phyloP scores from a whole-genome alignment of 2,888 invertebrate species.

The Trissoscelio sp. region DNA sequence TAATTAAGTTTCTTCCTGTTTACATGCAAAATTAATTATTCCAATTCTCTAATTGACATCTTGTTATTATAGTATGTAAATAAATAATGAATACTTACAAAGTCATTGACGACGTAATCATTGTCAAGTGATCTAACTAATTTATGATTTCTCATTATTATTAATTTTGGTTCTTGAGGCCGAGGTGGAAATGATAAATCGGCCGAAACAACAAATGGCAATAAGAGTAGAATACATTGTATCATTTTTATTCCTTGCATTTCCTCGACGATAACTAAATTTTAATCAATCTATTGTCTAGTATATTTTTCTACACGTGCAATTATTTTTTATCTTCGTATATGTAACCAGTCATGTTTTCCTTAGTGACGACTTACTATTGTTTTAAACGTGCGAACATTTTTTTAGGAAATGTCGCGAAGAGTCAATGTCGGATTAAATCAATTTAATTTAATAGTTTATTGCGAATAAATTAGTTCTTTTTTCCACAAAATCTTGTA shows the following conservation, averaged over 20 bases:
- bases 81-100: slow-evolving; percentile 38
- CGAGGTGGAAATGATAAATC: slow-evolving; percentile 52
- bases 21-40: no score
- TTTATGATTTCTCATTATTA: slow-evolving; percentile 22
- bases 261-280: neutral
- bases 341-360: slow-evolving; percentile 4
- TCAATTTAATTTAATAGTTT: neutral
- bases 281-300: slow-evolving; percentile 3
- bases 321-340: slow-evolving; percentile 10
- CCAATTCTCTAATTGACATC: no score
- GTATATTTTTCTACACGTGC: neutral
- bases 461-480: neutral
- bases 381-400: neutral
- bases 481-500: no score
- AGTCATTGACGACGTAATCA: slow-evolving; percentile 39
- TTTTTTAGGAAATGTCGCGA: neutral
- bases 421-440: neutral
- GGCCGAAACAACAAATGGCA: neutral
- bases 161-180: slow-evolving; percentile 39
- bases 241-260: slow-evolving; percentile 2
- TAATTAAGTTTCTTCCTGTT: no score
- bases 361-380: neutral
- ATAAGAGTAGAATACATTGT: slow-evolving; percentile 11
- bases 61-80: neutral
- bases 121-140: slow-evolving; percentile 19